Percentiles rank a stretch among this genome's conserved stretches.
Evolutionary conservation across 1,140 invertebrate species (phyloP).

Genomic region (Hetaerina americana): DNA sequence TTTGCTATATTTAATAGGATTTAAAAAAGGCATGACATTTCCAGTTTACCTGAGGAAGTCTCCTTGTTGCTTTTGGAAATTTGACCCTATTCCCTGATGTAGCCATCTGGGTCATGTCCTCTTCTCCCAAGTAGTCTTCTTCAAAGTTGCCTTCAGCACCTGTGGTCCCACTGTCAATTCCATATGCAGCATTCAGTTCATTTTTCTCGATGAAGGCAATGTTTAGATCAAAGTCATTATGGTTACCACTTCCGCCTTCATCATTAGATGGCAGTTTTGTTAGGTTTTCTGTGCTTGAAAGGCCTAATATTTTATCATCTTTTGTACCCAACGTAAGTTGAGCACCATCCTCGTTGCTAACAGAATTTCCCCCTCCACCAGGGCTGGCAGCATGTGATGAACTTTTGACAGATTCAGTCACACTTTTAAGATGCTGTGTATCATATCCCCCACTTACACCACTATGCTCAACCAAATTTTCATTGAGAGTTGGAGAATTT

Average conservation of each 20-base stretch:
- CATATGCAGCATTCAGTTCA: background rate
- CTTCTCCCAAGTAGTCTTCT: background rate
- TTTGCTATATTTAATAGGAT: no score
- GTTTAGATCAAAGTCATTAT: background rate
- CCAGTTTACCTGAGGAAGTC: background rate
- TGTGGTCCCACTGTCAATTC: background rate
- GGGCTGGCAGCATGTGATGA: no score
- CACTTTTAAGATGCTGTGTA: no score
- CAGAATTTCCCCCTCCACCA: no score
- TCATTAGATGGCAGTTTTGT: background rate
- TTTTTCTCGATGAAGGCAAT: background rate
- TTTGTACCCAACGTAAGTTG: no score
- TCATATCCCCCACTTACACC: no score
- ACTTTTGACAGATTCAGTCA: no score
- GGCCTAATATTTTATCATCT: background rate
- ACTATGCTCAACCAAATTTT: no score
- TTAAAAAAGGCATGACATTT: no score
- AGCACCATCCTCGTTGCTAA: no score
- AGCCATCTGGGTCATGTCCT: background rate
- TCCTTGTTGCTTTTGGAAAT: background rate
- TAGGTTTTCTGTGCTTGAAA: background rate
- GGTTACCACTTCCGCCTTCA: background rate
- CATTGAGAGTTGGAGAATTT: no score
- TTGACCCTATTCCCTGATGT: background rate
- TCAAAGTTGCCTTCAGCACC: background rate